Evolutionary conservation across 2,888 invertebrate species (phyloP), one percentile per base, ranked within the genome.

Genomic region (Agrotis ipsilon): DNA sequence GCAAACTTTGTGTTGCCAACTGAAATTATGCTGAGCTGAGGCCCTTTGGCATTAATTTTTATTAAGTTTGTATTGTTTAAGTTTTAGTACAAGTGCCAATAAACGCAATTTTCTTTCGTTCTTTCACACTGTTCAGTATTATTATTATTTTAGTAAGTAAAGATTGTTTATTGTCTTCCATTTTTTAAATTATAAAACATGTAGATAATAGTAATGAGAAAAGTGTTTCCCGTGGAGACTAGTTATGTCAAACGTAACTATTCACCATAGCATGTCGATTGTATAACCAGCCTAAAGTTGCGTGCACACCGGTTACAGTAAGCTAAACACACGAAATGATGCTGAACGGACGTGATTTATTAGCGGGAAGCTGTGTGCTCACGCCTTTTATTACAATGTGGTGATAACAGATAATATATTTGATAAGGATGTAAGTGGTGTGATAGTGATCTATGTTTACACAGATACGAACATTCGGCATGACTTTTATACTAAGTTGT

Each of bases 261-360:
- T 45, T 45, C 24, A 45, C 19, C 19, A 19, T 51, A 19, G 3
- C 14, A 45, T 39, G 9, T 39, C 9, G 39, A 39, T 39, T 51
- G 51, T 68, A 45, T 45, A 18, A 0, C 4, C 6, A 14, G 19
- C 63, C 32, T 70, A 46, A 55, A 24, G 46, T 72, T 18, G 67
- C 76, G 59, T 78, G 78, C 48, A 18, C 63, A 68, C 49, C 27
- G 5, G 58, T 27, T 46, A 24, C 78, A 64, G 59, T 49, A 46
- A 60, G 48, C 39, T 62, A 45, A 63, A 24, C 60, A 57, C 64
- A 27, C 24, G 49, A 13, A 79, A 45, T 66, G 69, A 66, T 66
- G 80, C 64, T 48, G 65, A 79, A 69, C 80, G 51, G 58, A 74
- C 68, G 3, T 69, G 65, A 78, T 63, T 72, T 79, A 66, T 24